Percentiles rank a stretch among this genome's conserved stretches.
Conservation (phyloP, 2,113 vertebrate species). For the Procapra przewalskii region DNA sequence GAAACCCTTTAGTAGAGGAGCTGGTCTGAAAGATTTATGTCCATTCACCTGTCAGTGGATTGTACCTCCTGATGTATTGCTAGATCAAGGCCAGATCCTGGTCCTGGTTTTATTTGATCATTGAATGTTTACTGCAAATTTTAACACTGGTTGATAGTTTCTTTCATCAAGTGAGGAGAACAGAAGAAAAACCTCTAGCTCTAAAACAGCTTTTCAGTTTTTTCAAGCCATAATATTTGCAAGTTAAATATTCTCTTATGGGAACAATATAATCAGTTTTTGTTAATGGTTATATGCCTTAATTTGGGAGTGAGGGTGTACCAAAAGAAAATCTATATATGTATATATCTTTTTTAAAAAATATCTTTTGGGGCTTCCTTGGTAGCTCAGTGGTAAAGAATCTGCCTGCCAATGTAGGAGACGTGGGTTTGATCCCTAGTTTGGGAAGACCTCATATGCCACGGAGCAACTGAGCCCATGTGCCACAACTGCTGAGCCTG, state of each 20-base stretch:
- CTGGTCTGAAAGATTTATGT: neutral
- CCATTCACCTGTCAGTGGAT: neutral
- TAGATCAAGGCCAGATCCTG: neutral
- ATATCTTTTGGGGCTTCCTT: neutral
- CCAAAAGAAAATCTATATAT: neutral
- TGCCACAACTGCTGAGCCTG: neutral
- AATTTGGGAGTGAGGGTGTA: neutral
- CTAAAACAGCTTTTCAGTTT: neutral
- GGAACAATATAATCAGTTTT: neutral
- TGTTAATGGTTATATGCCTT: neutral
- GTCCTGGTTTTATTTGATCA: neutral
- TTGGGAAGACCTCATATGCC: neutral
- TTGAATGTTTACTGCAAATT: neutral
- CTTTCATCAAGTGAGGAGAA: neutral
- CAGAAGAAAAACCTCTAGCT: neutral
- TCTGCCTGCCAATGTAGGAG: neutral
- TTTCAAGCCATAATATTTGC: neutral
- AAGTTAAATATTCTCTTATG: neutral
- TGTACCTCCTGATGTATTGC: neutral
- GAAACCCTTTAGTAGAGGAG: neutral
- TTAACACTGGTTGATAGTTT: neutral
- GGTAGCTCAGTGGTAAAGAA: neutral
- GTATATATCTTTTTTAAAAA: neutral
- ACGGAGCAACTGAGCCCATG: neutral
- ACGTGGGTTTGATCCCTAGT: neutral